Conservation (phyloP, 1,140 invertebrate genomes). For the Cotesia vestalis region DNA sequence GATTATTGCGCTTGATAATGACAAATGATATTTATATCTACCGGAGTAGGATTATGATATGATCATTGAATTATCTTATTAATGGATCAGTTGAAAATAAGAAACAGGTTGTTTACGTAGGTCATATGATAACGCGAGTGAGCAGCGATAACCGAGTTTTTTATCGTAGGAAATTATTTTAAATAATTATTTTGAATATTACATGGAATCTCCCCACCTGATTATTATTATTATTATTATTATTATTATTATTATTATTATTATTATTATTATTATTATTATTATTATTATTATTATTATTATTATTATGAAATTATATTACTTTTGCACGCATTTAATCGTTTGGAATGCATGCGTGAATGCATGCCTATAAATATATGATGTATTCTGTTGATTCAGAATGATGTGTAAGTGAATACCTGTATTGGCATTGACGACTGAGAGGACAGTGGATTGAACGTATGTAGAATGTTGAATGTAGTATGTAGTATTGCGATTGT, state of each 20-base stretch:
- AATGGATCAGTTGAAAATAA: neutral
- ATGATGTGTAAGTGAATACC: too few relatives aligned
- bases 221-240: neutral
- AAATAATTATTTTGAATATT: neutral
- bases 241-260: too few relatives aligned
- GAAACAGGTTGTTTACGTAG: conserved; percentile 16
- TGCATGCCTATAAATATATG: conserved; percentile 33
- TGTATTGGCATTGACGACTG: conserved; percentile 24
- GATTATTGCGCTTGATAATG: too few relatives aligned
- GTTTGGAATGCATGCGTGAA: neutral
- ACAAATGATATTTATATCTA: too few relatives aligned
- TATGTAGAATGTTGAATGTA: neutral
- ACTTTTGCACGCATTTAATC: too few relatives aligned
- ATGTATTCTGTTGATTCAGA: too few relatives aligned
- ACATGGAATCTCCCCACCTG: neutral
- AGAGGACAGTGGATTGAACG: neutral
- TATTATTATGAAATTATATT: too few relatives aligned
- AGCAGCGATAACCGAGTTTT: neutral
- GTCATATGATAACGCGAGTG: neutral
- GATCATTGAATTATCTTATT: neutral
- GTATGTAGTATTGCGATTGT: conserved; percentile 6
- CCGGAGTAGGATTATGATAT: too few relatives aligned
- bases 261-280: too few relatives aligned
- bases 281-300: too few relatives aligned
- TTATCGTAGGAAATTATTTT: too few relatives aligned